These are phyloP conservation scores for Tiliacea aurago DNA, from an alignment of 2,888 invertebrate species.

Conservation along the genomic window DNA sequence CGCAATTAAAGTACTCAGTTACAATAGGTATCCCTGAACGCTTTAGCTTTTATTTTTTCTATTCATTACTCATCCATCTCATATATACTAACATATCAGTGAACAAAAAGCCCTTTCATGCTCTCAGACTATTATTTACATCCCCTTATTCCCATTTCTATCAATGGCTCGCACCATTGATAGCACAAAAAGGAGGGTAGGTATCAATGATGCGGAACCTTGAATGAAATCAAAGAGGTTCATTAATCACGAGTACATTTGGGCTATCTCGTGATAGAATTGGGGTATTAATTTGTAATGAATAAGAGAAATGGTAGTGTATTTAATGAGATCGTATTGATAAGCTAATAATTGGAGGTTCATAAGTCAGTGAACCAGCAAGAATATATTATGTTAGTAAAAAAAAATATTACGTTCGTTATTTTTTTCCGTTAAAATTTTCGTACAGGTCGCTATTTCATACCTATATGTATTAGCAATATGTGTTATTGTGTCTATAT, in stretches of 20 bases:
- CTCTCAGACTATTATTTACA: background rate
- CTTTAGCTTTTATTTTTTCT: too few relatives aligned
- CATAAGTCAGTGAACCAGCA: background rate
- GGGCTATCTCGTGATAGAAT: constrained; percentile 4
- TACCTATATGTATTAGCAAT: too few relatives aligned
- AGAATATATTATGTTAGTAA: too few relatives aligned
- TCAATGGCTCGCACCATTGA: constrained; percentile 21
- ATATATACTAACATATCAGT: background rate
- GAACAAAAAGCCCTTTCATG: constrained; percentile 21
- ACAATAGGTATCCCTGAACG: too few relatives aligned
- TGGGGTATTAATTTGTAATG: constrained; percentile 31
- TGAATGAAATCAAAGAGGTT: constrained; percentile 46
- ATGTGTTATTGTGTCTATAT: too few relatives aligned
- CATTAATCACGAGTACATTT: constrained; percentile 41
- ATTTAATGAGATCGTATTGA: constrained; percentile 5
- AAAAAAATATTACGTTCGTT: too few relatives aligned
- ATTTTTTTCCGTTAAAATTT: too few relatives aligned
- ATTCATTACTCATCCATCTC: background rate
- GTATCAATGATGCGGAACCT: constrained; percentile 18
- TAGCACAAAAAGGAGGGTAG: constrained; percentile 9
- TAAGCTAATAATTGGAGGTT: background rate
- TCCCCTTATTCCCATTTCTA: background rate
- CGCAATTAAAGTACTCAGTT: background rate
- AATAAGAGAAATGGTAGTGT: background rate
- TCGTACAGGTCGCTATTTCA: too few relatives aligned